Base-by-base conservation (phyloP, 2,797 vertebrate species). In the Hemibagrus guttatus region DNA sequence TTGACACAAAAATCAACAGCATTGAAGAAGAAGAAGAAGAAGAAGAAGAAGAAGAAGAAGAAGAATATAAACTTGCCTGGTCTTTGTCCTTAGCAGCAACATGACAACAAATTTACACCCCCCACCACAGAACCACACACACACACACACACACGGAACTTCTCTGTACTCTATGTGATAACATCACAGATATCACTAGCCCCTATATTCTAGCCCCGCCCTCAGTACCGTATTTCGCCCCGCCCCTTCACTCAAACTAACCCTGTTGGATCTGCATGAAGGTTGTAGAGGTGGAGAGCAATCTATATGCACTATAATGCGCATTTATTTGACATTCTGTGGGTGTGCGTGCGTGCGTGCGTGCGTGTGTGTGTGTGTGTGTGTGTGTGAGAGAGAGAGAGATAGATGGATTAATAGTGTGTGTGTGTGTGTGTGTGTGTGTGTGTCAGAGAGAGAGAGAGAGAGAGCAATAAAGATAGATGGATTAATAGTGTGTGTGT, bases 331-430 rank as follows among this genome's bases (percentile, higher is more conserved):
- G 31, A 61, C 76, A 80, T 80, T 80, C 76, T 42, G 31, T 31
- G 49, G 31, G 49, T 72, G 69, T 72, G 71, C 46, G 46, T 75
- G 72, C 28, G 72, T 74, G 39, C 42, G 71, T 75, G 72, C 52
- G 26, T 75, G 72, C 52, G 72, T 75, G 72, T 75, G 72, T 75
- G 72, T 76, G 74, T 76, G 75, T 35, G 75, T 54, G 74, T 17
- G 52, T 23, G 49, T 58, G 52, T 58, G 16, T 0, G 28, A 11
- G 5, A 13, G 28, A 31, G 4, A 54, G 72, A 54, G 1, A 28
- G 72, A 54, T 14, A 54, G 61, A 63, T 6, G 35, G 14, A 69
- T n/a, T n/a, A n/a, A n/a, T n/a, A n/a, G n/a, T n/a, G 26, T 75
- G 72, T 75, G 72, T 75, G 72, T 75, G 72, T 75, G 72, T 76